phyloP scores from a whole-genome alignment of 2,113 vertebrate species.

The Globicephala melas region DNA sequence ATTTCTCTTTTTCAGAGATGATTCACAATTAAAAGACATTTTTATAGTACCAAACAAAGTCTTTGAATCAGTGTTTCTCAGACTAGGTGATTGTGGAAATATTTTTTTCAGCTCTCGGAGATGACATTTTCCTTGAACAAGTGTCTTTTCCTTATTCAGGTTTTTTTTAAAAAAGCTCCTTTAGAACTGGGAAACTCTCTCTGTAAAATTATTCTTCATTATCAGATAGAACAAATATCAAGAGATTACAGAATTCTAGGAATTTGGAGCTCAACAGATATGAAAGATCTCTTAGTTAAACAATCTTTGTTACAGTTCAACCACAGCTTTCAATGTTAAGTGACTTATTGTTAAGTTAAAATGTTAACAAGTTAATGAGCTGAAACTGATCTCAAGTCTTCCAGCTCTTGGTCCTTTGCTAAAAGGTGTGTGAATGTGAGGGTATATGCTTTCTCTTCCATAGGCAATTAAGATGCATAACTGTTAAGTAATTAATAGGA shows the following conservation, averaged over 20 bases:
- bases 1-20: neutral
- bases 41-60: neutral
- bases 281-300: constrained; percentile 16
- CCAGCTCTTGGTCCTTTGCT: neutral
- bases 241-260: constrained; percentile 17
- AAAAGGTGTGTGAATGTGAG: neutral
- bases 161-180: neutral
- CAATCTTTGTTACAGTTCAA: neutral
- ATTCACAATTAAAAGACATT: neutral
- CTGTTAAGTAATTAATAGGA: constrained; percentile 45
- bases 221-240: neutral
- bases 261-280: constrained; percentile 15
- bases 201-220: neutral
- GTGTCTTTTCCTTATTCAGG: neutral
- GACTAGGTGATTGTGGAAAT: neutral
- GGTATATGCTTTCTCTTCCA: neutral
- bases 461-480: neutral
- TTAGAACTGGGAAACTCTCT: neutral
- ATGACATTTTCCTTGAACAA: neutral
- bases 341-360: neutral
- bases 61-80: neutral
- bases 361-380: constrained; percentile 12
- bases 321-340: constrained; percentile 24
- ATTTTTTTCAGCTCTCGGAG: neutral
- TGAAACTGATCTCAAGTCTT: neutral